Base-by-base conservation (phyloP, 2,888 invertebrate genomes). In the Melanotus villosus region DNA sequence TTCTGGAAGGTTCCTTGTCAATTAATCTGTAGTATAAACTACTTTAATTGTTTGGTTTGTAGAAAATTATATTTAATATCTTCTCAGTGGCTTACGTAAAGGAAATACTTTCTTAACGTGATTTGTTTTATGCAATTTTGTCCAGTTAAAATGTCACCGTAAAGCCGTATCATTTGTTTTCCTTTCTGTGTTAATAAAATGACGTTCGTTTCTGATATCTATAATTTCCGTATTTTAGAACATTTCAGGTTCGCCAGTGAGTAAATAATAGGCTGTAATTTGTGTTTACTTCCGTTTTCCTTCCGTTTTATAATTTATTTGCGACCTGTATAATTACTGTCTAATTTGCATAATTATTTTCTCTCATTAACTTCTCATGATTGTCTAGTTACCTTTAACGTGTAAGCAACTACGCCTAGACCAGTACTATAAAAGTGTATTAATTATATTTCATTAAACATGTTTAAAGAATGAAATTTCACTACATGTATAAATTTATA, bases 21-120 rank as follows among this genome's bases (percentile, higher is more conserved):
- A 47, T 47, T 47, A 47, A 52, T 16, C 4, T 52, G 32, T 32
- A 32, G 32, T 2, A 32, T 38, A 18, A 12, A 19, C 3, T 18
- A 12, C 9, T 36, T 36, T 56, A 56, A 56, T 56, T 56, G 14
- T 56, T 38, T 19, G 26, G 26, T 12, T 34, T 38, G 12, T 21
- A 36, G 9, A 56, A 36, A 36, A 56, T 6, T 34, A 18, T 12
- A 36, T n/a, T 32, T 38, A 56, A 38, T 56, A n/a, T n/a, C 10
- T 38, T 56, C 56, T 38, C 38, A 56, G 38, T 7, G 21, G n/a
- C 19, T 56, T 56, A 23, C 34, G 34, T 34, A 45, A 60, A n/a
- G n/a, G n/a, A 58, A 2, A 23, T 2, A n/a, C 23, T 47, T 18
- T 16, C 16, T 16, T 21, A 18, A 16, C n/a, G 23, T n/a, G 14